Conservation (phyloP, 2,113 vertebrate species). For the Muscicapa adusta region DNA sequence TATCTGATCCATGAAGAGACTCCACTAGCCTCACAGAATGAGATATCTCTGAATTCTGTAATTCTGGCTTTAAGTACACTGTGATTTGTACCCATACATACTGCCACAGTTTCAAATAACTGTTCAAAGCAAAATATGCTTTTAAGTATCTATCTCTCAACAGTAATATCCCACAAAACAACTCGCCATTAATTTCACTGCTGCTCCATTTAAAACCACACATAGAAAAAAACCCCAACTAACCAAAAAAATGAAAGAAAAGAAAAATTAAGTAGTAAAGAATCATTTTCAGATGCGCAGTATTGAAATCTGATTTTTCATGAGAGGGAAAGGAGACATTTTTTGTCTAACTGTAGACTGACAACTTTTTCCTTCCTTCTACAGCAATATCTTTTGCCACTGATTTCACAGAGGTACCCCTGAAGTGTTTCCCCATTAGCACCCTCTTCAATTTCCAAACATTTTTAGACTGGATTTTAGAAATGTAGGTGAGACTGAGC, state of each 20-base stretch:
- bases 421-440: not conserved
- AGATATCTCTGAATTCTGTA: not conserved
- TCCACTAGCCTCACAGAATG: not conserved
- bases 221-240: not conserved
- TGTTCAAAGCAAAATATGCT: not conserved
- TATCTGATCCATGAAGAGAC: not conserved
- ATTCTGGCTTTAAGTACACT: not conserved
- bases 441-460: not conserved
- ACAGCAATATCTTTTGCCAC: not conserved
- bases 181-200: not conserved
- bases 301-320: not conserved
- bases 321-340: not conserved
- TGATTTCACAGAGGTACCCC: not conserved
- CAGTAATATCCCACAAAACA: not conserved
- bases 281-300: not conserved
- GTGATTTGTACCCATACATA: not conserved
- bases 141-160: not conserved
- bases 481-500: not conserved
- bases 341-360: not conserved
- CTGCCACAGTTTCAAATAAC: not conserved
- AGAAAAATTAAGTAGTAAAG: not conserved
- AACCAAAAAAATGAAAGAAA: not conserved
- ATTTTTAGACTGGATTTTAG: not conserved
- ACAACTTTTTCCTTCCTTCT: not conserved
- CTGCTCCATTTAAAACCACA: not conserved